A percentile compares a stretch with the other conserved stretches of the same genome.
Conservation (phyloP, 2,888 invertebrate species). For the Hydropsyche betteni region DNA sequence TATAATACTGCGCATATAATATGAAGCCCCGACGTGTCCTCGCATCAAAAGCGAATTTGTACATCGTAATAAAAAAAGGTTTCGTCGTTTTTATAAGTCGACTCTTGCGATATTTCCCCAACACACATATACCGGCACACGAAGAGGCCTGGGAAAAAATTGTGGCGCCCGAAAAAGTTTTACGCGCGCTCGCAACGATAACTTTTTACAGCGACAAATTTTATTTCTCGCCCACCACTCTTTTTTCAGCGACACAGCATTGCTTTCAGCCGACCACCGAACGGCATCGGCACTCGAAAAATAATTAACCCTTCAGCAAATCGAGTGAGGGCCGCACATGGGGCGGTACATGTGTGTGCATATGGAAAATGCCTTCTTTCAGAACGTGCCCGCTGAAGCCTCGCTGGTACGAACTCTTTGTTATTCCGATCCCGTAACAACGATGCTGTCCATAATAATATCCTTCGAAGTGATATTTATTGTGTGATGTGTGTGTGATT, state of each 20-base stretch:
- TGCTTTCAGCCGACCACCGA: slow-evolving; percentile 21
- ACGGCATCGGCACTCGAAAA: slow-evolving; percentile 10
- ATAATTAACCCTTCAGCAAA: slow-evolving; percentile 21
- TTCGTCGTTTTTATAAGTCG: slow-evolving; percentile 23
- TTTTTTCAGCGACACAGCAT: slow-evolving; percentile 9
- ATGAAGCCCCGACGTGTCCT: not conserved
- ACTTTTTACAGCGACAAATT: slow-evolving; percentile 46
- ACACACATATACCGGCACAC: slow-evolving; percentile 12
- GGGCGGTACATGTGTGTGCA: not conserved
- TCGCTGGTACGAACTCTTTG: not conserved
- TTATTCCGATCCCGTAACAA: slow-evolving; percentile 25
- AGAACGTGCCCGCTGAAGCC: too few species aligned
- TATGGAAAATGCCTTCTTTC: not conserved
- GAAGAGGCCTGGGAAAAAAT: slow-evolving; percentile 26
- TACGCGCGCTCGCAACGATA: slow-evolving; percentile 39
- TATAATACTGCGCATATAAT: too few species aligned
- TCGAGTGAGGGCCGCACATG: not conserved
- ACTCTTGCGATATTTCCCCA: slow-evolving; percentile 20
- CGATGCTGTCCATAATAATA: slow-evolving; percentile 21
- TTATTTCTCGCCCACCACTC: slow-evolving; percentile 38
- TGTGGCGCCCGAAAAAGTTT: slow-evolving; percentile 36
- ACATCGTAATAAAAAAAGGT: slow-evolving; percentile 27
- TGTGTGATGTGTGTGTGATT: slow-evolving; percentile 8
- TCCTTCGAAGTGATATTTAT: slow-evolving; percentile 27
- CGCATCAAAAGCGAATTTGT: slow-evolving; percentile 26